Evolutionary conservation across 2,797 vertebrate genomes (phyloP), one percentile per base, ranked within the genome.

Genomic region (Myotis vivesi): DNA sequence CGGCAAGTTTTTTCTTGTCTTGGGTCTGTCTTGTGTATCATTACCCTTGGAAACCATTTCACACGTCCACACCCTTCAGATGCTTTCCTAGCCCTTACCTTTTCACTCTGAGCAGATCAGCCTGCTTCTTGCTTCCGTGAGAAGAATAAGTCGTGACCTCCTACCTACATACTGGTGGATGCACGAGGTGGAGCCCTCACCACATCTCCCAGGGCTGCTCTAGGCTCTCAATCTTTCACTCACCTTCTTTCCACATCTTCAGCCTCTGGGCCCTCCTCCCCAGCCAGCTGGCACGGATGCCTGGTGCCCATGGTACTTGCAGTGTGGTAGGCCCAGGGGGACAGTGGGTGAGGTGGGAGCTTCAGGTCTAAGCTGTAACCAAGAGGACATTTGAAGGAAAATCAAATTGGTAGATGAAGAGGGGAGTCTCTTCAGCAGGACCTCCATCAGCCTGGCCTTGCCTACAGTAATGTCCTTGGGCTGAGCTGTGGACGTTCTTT

Each of bases 381-480:
- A 55, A 28, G 75, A 44, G 11, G n/a, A 20, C 8, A 6, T 33
- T 5, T 10, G 79, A 36, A 57, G 55, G 30, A n/a, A 66, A 13
- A 13, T 28, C 20, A 16, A 11, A 17, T 33, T 1, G 8, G 25
- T 33, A 13, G 28, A 36, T 0, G 12, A 38, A 19, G 66, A 2
- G 28, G 36, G 76, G 23, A 36, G 77, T 62, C 23, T 13, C 28
- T 13, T 25, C 25, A 0, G 6, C 28, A 25, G 57, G 86, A 30
- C 17, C 44, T 20, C 16, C 9, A 1, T 22, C 71, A 49, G 49
- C 71, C 49, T 2, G 46, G 22, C 0, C 3, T 0, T 0, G 2
- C 17, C 41, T 17, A 4, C 0, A 41, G 25, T 22, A 1, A 6
- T 0, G 2, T 7, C 72, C 33, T 22, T 1, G 0, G 0, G 0